Evolutionary conservation across 2,888 invertebrate genomes (phyloP).

Genomic region (Chironomus tentans): DNA sequence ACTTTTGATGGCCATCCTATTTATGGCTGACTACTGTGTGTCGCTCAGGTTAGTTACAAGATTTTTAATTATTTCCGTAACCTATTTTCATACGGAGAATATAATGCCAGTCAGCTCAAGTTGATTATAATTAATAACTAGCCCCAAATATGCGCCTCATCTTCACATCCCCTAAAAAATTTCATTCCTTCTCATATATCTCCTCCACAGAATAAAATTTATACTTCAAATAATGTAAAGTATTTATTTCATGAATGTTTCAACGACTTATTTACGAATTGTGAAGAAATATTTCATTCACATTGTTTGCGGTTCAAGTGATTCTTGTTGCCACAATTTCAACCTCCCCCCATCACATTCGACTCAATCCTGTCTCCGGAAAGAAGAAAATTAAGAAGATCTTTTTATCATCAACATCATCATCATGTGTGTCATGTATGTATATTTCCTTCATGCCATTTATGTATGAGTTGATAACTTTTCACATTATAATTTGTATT

Average conservation of each 20-base stretch:
- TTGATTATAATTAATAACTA: no score
- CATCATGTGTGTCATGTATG: background rate
- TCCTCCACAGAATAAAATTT: no score
- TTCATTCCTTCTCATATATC: background rate
- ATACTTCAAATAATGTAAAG: no score
- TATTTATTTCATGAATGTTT: background rate
- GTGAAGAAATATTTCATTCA: background rate
- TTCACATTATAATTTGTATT: background rate
- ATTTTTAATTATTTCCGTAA: no score
- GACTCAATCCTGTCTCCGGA: no score
- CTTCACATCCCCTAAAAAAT: no score
- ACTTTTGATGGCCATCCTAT: no score
- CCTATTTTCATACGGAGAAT: no score
- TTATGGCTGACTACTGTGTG: no score
- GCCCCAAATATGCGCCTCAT: no score
- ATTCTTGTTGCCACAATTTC: background rate
- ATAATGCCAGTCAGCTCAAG: no score
- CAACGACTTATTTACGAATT: background rate
- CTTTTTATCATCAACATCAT: background rate
- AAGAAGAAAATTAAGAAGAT: background rate
- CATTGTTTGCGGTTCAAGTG: constrained; percentile 1
- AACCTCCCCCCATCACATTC: background rate
- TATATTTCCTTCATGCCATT: background rate
- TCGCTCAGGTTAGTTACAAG: no score
- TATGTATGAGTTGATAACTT: background rate